Base-by-base conservation (phyloP, 2,797 vertebrate species). In the Perdix hodgsoniae region DNA sequence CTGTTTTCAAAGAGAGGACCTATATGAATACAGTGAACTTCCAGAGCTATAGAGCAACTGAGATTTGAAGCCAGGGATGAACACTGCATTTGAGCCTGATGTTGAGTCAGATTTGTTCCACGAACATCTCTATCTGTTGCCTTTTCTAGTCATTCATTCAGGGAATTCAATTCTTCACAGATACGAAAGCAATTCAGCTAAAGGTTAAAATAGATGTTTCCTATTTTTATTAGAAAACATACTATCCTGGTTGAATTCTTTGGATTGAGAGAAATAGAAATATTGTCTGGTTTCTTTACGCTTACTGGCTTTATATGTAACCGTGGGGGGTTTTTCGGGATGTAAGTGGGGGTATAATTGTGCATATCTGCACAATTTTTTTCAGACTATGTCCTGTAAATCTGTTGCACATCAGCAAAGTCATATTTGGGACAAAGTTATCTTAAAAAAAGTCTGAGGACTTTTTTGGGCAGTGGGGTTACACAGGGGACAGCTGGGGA, bases 161-260 rank as follows among this genome's bases (percentile, higher is more conserved):
- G 37, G 60, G 54, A 92, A 77, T 61, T 5, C 80, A 60, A 8
- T 18, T 45, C 42, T 83, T 73, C 56, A 70, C 64, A 33, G 80
- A 81, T 54, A 7, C 26, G 57, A 88, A 65, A 14, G 47, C 86
- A 84, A 69, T 79, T 73, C 52, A 94, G 31, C 33, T 79, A 52
- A 67, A 71, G 19, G n/a, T 84, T 91, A 75, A 79, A 94, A 56
- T 4, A 83, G 50, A 81, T 64, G 54, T 5, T 90, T 89, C 73
- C 45, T n/a, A 37, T 24, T 78, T 87, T 66, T 50, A 70, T 40
- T 37, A 23, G 29, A 21, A 69, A 69, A 60, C 5, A 31, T 3
- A 16, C 37, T 33, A 71, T 40, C 27, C 13, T 31, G 65, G 35
- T 45, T 61, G 69, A 86, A 83, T 29, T 66, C 52, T 72, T 60